phyloP scores from a whole-genome alignment of 2,797 vertebrate genomes.

The Etheostoma perlongum region DNA sequence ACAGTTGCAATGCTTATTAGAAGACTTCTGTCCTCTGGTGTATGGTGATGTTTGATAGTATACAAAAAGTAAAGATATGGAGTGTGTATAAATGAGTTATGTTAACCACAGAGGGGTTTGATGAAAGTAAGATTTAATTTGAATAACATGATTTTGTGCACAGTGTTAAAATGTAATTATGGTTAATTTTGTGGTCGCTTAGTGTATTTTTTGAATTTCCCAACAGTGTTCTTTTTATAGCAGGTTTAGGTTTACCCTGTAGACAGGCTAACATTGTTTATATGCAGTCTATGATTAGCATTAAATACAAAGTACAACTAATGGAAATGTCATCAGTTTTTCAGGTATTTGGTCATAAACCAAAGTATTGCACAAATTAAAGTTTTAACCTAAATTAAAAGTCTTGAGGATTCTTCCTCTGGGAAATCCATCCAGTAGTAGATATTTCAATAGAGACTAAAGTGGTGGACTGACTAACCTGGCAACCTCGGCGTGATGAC shows the following conservation, averaged over 20 bases:
- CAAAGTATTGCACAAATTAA: neutral
- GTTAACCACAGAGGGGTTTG: neutral
- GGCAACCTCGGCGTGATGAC: neutral
- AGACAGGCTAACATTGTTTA: neutral
- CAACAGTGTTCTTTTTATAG: neutral
- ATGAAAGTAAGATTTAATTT: neutral
- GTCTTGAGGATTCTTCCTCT: neutral
- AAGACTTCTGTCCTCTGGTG: neutral
- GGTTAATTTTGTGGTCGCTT: too few species aligned
- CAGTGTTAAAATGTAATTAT: neutral
- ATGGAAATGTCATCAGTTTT: neutral
- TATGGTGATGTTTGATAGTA: neutral
- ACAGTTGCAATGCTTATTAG: slow-evolving; percentile 30
- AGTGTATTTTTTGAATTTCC: neutral
- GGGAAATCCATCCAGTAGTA: neutral
- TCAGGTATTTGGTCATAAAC: too few species aligned
- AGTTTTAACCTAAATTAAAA: neutral
- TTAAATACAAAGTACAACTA: too few species aligned
- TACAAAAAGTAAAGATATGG: neutral
- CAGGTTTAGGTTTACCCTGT: neutral
- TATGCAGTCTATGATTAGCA: neutral
- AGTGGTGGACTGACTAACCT: neutral
- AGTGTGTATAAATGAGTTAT: neutral
- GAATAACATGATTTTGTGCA: neutral
- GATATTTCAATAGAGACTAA: neutral